phyloP scores from a whole-genome alignment of 1,140 invertebrate species.

The Cataglyphis hispanica region DNA sequence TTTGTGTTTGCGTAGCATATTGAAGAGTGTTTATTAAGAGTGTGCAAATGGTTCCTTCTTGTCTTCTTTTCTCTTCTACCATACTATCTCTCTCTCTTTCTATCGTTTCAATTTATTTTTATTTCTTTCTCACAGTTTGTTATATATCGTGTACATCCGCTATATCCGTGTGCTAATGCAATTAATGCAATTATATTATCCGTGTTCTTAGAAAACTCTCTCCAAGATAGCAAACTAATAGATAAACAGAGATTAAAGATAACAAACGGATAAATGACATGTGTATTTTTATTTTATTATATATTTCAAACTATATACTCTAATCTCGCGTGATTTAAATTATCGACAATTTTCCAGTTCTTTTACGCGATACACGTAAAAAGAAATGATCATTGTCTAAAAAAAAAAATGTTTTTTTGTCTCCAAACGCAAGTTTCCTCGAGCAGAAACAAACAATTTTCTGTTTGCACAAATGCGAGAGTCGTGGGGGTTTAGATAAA shows the following conservation, averaged over 20 bases:
- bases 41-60: background rate
- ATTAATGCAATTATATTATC: background rate
- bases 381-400: background rate
- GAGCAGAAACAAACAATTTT: constrained; percentile 20
- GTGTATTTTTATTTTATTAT: background rate
- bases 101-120: constrained; percentile 1
- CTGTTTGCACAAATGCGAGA: background rate
- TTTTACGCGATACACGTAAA: background rate
- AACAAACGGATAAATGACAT: constrained; percentile 1
- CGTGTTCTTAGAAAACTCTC: background rate
- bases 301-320: background rate
- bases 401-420: background rate
- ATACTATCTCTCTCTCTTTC: background rate
- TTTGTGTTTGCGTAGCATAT: background rate
- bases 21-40: background rate
- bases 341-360: background rate
- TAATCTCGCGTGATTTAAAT: background rate
- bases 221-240: background rate
- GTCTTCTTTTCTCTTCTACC: background rate
- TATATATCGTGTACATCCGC: background rate
- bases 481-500: background rate
- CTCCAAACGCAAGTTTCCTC: background rate
- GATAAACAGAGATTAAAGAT: background rate
- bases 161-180: background rate
- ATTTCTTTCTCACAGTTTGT: background rate